A percentile compares a stretch with the other conserved stretches of the same genome.
Conservation (phyloP, 2,888 invertebrate species). For the Caenorhabditis afra region DNA sequence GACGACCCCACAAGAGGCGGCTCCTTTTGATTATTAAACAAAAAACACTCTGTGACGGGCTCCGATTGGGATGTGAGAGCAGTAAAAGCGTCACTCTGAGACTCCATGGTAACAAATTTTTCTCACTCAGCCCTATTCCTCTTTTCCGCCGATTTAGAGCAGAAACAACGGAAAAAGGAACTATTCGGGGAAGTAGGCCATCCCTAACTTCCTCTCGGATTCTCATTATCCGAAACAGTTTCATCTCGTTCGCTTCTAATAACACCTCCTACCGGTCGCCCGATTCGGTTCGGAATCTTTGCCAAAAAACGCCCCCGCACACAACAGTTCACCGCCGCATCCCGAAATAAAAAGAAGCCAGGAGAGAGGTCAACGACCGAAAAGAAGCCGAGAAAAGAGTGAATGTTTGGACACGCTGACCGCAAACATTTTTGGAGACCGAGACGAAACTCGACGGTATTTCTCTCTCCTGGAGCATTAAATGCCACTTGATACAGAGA, state of each 20-base stretch:
- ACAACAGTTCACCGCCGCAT: slow-evolving; percentile 3
- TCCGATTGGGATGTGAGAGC: too few species aligned
- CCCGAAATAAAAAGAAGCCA: slow-evolving; percentile 46
- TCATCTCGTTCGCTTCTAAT: slow-evolving; percentile 20
- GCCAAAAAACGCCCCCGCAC: slow-evolving; percentile 33
- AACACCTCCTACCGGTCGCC: too few species aligned
- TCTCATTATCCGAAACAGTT: slow-evolving; percentile 41
- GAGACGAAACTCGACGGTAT: slow-evolving; percentile 18
- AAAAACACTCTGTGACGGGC: not conserved
- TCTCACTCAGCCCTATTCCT: too few species aligned
- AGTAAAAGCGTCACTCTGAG: too few species aligned
- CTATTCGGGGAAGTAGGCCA: too few species aligned
- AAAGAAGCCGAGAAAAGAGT: not conserved
- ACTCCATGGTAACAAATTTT: too few species aligned
- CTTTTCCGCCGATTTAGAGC: too few species aligned
- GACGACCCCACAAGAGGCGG: not conserved
- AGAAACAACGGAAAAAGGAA: too few species aligned
- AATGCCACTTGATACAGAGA: slow-evolving; percentile 15
- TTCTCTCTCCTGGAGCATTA: not conserved
- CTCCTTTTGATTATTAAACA: not conserved
- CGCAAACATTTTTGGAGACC: slow-evolving; percentile 45
- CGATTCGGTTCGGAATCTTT: not conserved
- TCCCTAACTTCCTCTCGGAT: too few species aligned
- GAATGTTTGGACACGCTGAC: slow-evolving; percentile 56
- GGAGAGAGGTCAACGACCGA: slow-evolving; percentile 42